Evolutionary conservation across 2,888 invertebrate species (phyloP), one percentile per base, ranked within the genome.

Genomic region (Microdon myrmicae): DNA sequence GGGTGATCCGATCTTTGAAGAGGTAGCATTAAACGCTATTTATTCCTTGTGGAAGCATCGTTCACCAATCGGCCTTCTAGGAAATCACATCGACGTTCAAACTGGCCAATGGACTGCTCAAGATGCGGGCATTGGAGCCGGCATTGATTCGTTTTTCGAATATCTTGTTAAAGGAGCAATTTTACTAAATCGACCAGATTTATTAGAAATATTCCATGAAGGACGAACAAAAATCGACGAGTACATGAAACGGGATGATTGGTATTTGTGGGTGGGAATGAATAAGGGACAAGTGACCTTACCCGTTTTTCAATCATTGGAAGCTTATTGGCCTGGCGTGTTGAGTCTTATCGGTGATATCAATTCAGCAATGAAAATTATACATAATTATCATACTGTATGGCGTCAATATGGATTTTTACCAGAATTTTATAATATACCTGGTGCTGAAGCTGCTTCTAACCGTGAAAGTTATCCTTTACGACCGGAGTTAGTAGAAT

Each of bases 261-360:
- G 99, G 98, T 96, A 96, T 76, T 87, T 98, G 71, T 99, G 98
- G 98, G 98, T 95, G 0, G 92, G 95, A n/a, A 99, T 99, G 98
- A 86, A 90, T 32, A 92, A 95, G 72, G 98, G 80, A 0, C 92
- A 94, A 74, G 92, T 98, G 4, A 96, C 97, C 0, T 81, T 96
- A 71, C 97, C 98, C 0, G 92, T 98, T n/a, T 99, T 98, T 80
- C 98, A 99, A 78, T 97, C 96, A 0, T 82, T 99, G 13, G 99
- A 99, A 81, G 93, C 98, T 0, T 99, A 94, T 77, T 99, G 97
- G 96, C 99, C 99, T 0, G 98, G 99, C 0, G 85, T 99, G 17
- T 83, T 98, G 48, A 90, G 90, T 71, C 82, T 94, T 10, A 86
- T 92, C 68, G 91, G 98, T 4, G 94, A 98, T 74, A 88, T 92